These are phyloP conservation scores for Reticulitermes speratus DNA, from an alignment of 1,140 invertebrate genomes.

Conservation along the genomic window DNA sequence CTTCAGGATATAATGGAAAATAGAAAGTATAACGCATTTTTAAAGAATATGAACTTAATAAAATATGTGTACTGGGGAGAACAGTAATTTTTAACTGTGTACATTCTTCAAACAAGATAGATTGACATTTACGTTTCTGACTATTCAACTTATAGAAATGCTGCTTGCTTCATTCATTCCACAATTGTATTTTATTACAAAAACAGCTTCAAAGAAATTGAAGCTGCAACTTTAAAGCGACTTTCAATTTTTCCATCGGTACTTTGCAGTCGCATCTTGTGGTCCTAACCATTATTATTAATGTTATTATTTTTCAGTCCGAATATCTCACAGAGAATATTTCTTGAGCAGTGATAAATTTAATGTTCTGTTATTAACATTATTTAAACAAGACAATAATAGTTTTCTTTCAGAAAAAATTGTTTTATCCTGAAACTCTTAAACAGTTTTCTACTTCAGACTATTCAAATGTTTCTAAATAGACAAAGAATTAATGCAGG, in stretches of 20 bases:
- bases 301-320: no score
- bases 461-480: no score
- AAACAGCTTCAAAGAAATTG: background rate
- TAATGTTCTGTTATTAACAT: no score
- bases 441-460: no score
- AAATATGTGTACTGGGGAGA: background rate
- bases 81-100: background rate
- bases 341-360: no score
- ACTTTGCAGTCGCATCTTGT: background rate
- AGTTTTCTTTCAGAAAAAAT: no score
- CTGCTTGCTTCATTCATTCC: background rate
- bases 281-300: no score
- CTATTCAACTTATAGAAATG: background rate
- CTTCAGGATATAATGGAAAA: background rate
- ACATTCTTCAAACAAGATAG: background rate
- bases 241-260: background rate
- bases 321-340: no score
- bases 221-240: background rate
- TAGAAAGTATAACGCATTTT: background rate
- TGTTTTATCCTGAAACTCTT: no score
- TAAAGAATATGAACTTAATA: background rate
- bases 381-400: no score
- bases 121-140: background rate
- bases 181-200: background rate
- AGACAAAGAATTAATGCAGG: no score